Evolutionary conservation across 2,888 invertebrate species (phyloP).

Genomic region (Harpagoxenus sublaevis): DNA sequence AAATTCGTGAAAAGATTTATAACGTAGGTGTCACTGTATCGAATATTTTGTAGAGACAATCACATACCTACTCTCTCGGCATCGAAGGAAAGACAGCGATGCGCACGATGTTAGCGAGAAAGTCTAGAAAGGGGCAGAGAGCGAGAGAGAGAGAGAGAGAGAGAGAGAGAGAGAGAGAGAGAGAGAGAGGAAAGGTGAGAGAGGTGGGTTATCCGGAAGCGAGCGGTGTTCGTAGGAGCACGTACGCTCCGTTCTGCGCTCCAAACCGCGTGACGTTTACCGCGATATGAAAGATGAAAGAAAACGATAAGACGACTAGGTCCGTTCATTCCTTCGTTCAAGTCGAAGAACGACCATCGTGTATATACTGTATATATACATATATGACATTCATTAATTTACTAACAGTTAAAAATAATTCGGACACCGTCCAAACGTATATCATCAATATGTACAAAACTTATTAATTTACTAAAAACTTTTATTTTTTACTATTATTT

Average conservation of each 20-base stretch:
- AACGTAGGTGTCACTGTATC: neutral
- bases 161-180: neutral
- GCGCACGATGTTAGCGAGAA: constrained; percentile 22
- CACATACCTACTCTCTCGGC: neutral
- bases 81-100: constrained; percentile 9
- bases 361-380: too few species aligned
- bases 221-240: constrained; percentile 49
- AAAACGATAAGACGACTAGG: constrained; percentile 65
- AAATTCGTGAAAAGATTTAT: neutral
- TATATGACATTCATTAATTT: constrained; percentile 10
- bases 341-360: neutral
- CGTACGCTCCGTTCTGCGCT: constrained; percentile 44
- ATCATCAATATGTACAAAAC: neutral
- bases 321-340: constrained; percentile 29
- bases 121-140: constrained; percentile 30
- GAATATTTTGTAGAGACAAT: constrained; percentile 41
- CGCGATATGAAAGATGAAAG: constrained; percentile 69
- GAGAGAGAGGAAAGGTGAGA: too few species aligned
- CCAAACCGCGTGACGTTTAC: constrained; percentile 57
- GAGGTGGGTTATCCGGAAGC: constrained; percentile 55
- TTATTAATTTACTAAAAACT: neutral
- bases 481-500: neutral
- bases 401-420: neutral
- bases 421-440: neutral
- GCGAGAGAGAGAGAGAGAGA: neutral